Conservation (phyloP, 2,113 vertebrate genomes). For the Tetrax tetrax region DNA sequence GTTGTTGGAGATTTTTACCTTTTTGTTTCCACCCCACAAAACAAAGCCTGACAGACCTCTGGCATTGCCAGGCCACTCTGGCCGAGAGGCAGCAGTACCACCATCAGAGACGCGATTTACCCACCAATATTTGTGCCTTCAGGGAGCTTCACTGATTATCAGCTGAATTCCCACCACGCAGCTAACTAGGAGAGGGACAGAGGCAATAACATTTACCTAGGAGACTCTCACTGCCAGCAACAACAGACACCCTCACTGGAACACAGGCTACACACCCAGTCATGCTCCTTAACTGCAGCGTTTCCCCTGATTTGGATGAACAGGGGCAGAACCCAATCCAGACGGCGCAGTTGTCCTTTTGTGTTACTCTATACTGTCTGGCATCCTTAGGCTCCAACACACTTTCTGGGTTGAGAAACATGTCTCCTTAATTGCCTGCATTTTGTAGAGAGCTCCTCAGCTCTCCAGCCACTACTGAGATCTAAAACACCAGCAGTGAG, state of each 20-base stretch:
- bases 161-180: not conserved
- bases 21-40: not conserved
- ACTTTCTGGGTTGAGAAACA: not conserved
- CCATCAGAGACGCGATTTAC: not conserved
- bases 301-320: not conserved
- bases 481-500: not conserved
- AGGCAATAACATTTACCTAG: not conserved
- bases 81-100: not conserved
- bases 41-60: not conserved
- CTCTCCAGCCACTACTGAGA: not conserved
- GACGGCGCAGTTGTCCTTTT: rapidly evolving
- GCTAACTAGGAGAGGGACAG: not conserved
- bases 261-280: not conserved
- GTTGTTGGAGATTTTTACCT: not conserved
- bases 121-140: not conserved
- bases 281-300: not conserved
- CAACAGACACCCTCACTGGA: not conserved
- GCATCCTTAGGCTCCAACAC: not conserved
- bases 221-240: not conserved
- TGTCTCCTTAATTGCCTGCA: not conserved
- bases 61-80: not conserved
- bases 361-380: not conserved
- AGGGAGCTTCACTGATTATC: not conserved
- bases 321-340: not conserved
- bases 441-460: not conserved